Evolutionary conservation across 2,888 invertebrate genomes (phyloP).

Genomic region (Drosophila recens): DNA sequence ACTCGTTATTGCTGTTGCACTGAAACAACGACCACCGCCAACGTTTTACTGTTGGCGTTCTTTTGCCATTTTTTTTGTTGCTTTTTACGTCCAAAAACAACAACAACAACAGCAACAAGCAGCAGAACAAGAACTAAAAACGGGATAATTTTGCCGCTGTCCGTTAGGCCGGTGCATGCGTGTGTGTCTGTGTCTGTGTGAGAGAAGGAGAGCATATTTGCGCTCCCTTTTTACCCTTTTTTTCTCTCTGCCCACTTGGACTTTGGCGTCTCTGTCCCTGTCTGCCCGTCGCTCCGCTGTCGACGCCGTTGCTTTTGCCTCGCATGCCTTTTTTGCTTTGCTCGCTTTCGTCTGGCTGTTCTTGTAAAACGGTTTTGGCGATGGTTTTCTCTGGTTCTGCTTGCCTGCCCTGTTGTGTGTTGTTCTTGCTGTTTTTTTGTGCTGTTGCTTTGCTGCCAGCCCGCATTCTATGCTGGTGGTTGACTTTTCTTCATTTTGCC

Average conservation of each 20-base stretch:
- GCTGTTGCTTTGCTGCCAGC: conserved; percentile 52
- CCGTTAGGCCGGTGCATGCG: conserved; percentile 46
- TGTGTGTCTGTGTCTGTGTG: conserved; percentile 13
- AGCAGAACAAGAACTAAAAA: conserved; percentile 43
- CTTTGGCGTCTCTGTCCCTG: conserved; percentile 46
- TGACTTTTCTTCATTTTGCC: conserved; percentile 79
- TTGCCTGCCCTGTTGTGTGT: conserved; percentile 44
- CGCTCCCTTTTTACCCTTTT: conserved; percentile 58
- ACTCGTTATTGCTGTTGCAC: conserved; percentile 39
- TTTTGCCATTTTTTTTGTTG: conserved; percentile 36
- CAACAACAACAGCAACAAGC: conserved; percentile 13
- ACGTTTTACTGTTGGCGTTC: conserved; percentile 46
- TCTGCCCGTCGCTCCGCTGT: conserved; percentile 4
- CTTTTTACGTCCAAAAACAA: conserved; percentile 39
- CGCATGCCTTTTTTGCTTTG: conserved; percentile 37
- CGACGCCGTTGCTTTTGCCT: conserved; percentile 34
- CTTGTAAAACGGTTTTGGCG: conserved; percentile 59
- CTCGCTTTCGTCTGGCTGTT: conserved; percentile 34
- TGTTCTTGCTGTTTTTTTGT: conserved; percentile 28
- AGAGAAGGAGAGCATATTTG: conserved; percentile 18
- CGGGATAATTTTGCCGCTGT: conserved; percentile 62
- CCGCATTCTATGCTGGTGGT: conserved; percentile 84
- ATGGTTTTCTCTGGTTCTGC: conserved; percentile 53
- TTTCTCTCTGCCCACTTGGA: conserved; percentile 46
- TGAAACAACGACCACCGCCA: conserved; percentile 53